Base-by-base conservation (phyloP, 2,113 vertebrate species). In the Nibea albiflora region DNA sequence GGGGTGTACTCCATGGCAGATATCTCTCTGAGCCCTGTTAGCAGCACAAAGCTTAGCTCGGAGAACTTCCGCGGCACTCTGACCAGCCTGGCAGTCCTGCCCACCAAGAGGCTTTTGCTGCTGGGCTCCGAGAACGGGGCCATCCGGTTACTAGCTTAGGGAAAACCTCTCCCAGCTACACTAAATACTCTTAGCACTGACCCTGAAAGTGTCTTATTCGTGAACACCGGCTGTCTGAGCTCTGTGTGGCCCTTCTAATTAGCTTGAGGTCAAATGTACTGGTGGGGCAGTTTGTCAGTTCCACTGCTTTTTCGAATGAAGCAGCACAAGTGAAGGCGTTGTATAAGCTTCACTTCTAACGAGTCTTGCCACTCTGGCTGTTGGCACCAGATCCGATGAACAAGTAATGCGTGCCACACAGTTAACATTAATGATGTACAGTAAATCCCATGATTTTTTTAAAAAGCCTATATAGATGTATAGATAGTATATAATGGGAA, bases 11-110 rank as follows among this genome's bases (percentile, higher is more conserved):
- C 98, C 69, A 95, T 98, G 93, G 93, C 96, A 17, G 97, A 98
- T 56, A 96, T 96, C 26, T 96, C 97, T 3, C 88, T 95, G 22
- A 96, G 96, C 85, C 96, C 96, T 0, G 78, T 88, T 62, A 97
- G 96, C 88, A 95, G 95, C 4, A 99, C 97, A 76, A 99, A 98
- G 89, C 96, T 99, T 83, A 99, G 97, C 93, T 97, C 97, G 0
- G 98, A 99, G 94, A 99, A 99, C 93, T 99, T 99, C 91, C 96
- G 97, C 3, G 98, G 98, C 24, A 99, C 97, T 0, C 86, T 99
- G 85, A 98, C 98, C 88, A 98, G 97, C 93, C 93, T 99, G 87
- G 97, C 97, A 0, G 95, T 99, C 81, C 95, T 99, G 73, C 97
- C 98, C 82, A 98, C 96, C 0, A 99, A 98, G 91, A 96, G 98